A percentile compares a stretch with the other conserved stretches of the same genome.
phyloP scores from a whole-genome alignment of 2,797 vertebrate species.

The Fratercula arctica region DNA sequence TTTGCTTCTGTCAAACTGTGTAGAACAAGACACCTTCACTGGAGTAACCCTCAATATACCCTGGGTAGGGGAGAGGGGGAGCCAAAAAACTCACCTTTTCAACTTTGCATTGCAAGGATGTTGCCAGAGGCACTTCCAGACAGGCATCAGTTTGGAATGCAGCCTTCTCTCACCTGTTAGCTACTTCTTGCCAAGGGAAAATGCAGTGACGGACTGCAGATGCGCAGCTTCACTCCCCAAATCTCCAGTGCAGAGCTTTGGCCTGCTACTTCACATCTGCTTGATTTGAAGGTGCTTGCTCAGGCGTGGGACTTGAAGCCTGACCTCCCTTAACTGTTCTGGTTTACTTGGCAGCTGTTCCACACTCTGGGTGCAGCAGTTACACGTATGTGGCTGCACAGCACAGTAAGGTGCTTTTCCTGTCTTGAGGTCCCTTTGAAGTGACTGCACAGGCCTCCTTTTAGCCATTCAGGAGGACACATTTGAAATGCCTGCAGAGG shows the following conservation, averaged over 20 bases:
- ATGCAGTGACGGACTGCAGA: not conserved
- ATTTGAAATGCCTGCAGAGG: not conserved
- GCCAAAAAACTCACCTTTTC: not conserved
- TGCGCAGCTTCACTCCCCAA: not conserved
- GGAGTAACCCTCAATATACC: not conserved
- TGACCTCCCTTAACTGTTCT: not conserved
- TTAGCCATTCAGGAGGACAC: not conserved
- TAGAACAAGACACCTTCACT: not conserved
- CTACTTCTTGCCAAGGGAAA: not conserved
- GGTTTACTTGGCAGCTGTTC: not conserved
- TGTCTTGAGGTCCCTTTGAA: not conserved
- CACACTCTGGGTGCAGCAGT: not conserved
- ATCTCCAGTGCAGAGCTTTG: not conserved
- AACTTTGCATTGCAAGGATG: not conserved
- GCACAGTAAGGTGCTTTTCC: not conserved
- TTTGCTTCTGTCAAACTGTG: not conserved
- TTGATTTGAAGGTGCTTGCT: not conserved
- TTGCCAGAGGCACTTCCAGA: not conserved
- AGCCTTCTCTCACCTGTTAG: not conserved
- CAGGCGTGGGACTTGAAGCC: not conserved
- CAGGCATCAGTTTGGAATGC: not conserved
- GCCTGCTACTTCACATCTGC: not conserved
- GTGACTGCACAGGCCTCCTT: not conserved
- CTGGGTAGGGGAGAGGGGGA: rapidly evolving
- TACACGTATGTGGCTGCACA: rapidly evolving